phyloP scores from a whole-genome alignment of 2,797 vertebrate genomes.

The Characodon lateralis region DNA sequence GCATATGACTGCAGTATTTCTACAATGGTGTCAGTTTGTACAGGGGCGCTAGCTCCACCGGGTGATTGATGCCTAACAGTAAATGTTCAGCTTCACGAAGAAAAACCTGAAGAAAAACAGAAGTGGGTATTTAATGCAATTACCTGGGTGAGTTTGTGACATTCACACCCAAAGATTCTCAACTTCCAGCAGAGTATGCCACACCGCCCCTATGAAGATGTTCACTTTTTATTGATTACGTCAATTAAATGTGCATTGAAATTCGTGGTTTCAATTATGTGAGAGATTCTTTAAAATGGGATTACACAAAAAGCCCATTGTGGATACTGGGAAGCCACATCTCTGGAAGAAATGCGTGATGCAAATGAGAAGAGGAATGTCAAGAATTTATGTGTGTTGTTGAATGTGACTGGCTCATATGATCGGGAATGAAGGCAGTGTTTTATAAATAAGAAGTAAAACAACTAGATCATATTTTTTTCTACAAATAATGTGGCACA shows the following conservation, averaged over 20 bases:
- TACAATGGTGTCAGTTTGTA: slow-evolving; percentile 22
- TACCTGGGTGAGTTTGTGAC: neutral
- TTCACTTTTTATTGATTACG: neutral
- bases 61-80: slow-evolving; percentile 17
- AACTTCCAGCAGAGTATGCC: neutral
- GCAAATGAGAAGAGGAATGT: slow-evolving; percentile 2
- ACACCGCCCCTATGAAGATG: neutral
- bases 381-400: neutral
- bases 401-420: slow-evolving; percentile 13
- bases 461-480: neutral
- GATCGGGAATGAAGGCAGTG: neutral
- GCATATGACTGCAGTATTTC: slow-evolving; percentile 19
- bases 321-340: neutral
- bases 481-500: neutral
- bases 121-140: neutral
- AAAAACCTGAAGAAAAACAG: neutral
- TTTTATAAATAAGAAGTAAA: neutral
- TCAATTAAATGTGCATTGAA: neutral
- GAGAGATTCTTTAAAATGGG: neutral
- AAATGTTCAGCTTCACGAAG: neutral
- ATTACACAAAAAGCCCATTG: neutral
- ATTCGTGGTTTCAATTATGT: neutral
- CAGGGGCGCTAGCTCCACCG: slow-evolving; percentile 12
- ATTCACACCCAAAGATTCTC: no score
- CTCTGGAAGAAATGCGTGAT: neutral